These are phyloP conservation scores for Eumerus sabulonum DNA, from an alignment of 2,888 invertebrate species.

Conservation along the genomic window DNA sequence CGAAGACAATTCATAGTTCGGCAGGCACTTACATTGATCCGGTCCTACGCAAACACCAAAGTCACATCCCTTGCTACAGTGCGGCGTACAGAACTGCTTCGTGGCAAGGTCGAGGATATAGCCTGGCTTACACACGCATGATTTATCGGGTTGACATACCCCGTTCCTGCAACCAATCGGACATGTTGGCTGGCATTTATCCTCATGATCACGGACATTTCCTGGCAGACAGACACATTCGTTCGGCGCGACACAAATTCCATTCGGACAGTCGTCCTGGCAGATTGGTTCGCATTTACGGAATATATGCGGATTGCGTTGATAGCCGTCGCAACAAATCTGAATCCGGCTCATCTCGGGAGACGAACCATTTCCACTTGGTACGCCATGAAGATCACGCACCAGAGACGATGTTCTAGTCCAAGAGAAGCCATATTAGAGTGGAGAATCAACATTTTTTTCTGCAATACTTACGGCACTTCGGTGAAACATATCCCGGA, in stretches of 20 bases:
- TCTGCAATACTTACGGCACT: conserved; percentile 77
- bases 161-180: conserved; percentile 85
- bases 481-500: conserved; percentile 77
- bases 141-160: conserved; percentile 74
- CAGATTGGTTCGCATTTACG: conserved; percentile 80
- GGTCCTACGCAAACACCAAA: conserved; percentile 74
- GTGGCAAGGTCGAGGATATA: conserved; percentile 75
- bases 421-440: too few relatives aligned
- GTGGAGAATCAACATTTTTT: too few relatives aligned
- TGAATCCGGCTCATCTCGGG: conserved; percentile 83
- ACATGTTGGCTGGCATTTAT: conserved; percentile 83
- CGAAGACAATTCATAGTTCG: conserved; percentile 72
- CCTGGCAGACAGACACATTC: conserved; percentile 79
- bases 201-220: conserved; percentile 74
- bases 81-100: conserved; percentile 74
- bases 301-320: conserved; percentile 81
- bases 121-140: conserved; percentile 76
- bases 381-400: conserved; percentile 70
- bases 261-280: conserved; percentile 79
- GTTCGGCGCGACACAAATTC: conserved; percentile 80
- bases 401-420: conserved; percentile 75
- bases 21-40: conserved; percentile 74
- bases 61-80: conserved; percentile 75
- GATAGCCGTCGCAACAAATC: conserved; percentile 87
- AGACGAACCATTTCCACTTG: conserved; percentile 79